phyloP scores from a whole-genome alignment of 2,888 invertebrate genomes.

The Parnassius mnemosyne region DNA sequence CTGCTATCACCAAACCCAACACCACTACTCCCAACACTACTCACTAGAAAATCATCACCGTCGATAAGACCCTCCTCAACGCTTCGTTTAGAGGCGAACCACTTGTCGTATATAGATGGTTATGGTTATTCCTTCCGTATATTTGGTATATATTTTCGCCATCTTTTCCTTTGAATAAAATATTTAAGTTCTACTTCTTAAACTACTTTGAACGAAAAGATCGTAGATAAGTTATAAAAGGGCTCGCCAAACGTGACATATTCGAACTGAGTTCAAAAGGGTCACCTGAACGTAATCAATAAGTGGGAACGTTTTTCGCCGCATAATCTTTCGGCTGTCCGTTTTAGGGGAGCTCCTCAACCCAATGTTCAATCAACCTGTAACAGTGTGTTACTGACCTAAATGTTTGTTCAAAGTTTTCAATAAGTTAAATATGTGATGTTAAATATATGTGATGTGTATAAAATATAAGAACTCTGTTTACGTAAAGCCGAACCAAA shows the following conservation, averaged over 20 bases:
- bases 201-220: background rate
- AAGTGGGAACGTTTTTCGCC: conserved; percentile 15
- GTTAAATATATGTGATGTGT: no score
- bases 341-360: conserved; percentile 4
- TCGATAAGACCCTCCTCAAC: no score
- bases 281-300: conserved; percentile 22
- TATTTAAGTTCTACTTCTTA: background rate
- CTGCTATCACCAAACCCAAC: no score
- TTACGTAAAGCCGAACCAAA: no score
- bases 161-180: no score
- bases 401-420: background rate
- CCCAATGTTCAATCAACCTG: conserved; percentile 21
- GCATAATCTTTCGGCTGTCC: conserved; percentile 23
- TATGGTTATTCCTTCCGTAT: no score
- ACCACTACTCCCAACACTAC: no score
- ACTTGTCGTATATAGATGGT: no score
- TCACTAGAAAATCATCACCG: no score
- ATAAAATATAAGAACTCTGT: no score
- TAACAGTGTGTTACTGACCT: conserved; percentile 9
- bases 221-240: conserved; percentile 14
- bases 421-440: background rate
- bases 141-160: no score
- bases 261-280: conserved; percentile 16
- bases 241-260: conserved; percentile 9
- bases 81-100: no score